These are phyloP conservation scores for Chrysochloris asiatica DNA, from an alignment of 2,113 vertebrate genomes.

Conservation along the genomic window DNA sequence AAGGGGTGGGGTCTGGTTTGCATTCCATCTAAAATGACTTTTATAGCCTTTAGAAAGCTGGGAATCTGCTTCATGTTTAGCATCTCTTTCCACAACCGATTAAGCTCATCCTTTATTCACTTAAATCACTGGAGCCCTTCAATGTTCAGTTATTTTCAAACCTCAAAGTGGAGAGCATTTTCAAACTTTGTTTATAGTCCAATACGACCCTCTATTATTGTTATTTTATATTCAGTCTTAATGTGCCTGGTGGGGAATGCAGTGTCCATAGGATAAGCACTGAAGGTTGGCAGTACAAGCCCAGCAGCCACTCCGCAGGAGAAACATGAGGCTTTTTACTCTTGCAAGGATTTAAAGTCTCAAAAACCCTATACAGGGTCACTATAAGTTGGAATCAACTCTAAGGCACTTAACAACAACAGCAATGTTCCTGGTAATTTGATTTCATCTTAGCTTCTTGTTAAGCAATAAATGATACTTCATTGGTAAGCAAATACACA, in stretches of 20 bases:
- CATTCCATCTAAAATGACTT: constrained; percentile 61
- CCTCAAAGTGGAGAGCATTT: neutral
- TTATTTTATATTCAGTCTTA: constrained; percentile 23
- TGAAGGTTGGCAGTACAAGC: no score
- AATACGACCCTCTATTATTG: neutral
- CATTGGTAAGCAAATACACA: neutral
- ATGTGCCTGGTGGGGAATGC: neutral
- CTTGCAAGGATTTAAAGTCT: no score
- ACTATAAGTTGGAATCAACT: no score
- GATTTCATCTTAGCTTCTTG: constrained; percentile 20
- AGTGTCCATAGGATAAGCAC: no score
- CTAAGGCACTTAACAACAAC: no score
- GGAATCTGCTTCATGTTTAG: constrained; percentile 64
- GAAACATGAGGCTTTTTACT: no score
- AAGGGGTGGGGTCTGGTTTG: constrained; percentile 58
- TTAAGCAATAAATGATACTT: constrained; percentile 9
- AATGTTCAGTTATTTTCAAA: constrained; percentile 27
- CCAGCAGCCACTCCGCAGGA: no score
- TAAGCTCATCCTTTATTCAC: constrained; percentile 56
- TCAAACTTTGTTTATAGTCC: neutral
- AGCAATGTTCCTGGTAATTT: neutral
- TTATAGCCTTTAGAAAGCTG: constrained; percentile 58
- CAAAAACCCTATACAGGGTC: no score
- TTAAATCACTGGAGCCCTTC: constrained; percentile 46
- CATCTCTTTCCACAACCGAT: constrained; percentile 56